Percentiles rank a stretch among this genome's conserved stretches.
phyloP scores from a whole-genome alignment of 1,140 invertebrate species.

The Meloidogyne exigua region DNA sequence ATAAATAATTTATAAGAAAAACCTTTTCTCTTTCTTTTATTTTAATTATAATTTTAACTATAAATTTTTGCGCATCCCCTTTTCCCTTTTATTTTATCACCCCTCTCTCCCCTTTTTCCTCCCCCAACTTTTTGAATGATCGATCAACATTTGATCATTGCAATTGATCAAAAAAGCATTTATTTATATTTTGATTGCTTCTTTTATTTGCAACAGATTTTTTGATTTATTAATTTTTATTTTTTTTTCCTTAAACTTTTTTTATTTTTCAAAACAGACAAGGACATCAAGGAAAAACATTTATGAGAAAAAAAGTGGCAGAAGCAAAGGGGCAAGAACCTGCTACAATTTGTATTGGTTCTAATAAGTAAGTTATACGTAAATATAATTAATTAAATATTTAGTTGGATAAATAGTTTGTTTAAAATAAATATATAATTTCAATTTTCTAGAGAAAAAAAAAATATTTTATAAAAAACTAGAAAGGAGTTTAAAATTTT shows the following conservation, averaged over 20 bases:
- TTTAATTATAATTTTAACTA: neutral
- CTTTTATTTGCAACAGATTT: conserved; percentile 6
- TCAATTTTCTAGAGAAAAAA: no score
- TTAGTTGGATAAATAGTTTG: no score
- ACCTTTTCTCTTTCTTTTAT: neutral
- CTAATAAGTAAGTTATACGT: neutral
- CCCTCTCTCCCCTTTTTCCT: neutral
- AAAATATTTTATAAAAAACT: no score
- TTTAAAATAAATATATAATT: no score
- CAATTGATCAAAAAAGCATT: conserved; percentile 10
- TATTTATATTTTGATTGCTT: conserved; percentile 5
- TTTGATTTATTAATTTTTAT: conserved; percentile 13
- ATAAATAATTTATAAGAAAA: no score
- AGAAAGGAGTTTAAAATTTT: no score
- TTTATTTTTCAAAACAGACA: conserved; percentile 5
- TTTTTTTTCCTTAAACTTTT: conserved; percentile 1
- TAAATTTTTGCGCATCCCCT: conserved; percentile 12
- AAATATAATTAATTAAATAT: no score
- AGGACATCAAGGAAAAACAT: conserved; percentile 26
- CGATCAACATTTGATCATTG: conserved; percentile 7
- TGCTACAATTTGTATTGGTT: neutral
- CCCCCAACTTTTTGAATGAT: neutral
- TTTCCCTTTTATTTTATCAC: conserved; percentile 5
- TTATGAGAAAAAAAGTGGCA: conserved; percentile 23
- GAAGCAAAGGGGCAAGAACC: conserved; percentile 13